Evolutionary conservation across 2,888 invertebrate species (phyloP).

Genomic region (Orthonychiurus folsomi): DNA sequence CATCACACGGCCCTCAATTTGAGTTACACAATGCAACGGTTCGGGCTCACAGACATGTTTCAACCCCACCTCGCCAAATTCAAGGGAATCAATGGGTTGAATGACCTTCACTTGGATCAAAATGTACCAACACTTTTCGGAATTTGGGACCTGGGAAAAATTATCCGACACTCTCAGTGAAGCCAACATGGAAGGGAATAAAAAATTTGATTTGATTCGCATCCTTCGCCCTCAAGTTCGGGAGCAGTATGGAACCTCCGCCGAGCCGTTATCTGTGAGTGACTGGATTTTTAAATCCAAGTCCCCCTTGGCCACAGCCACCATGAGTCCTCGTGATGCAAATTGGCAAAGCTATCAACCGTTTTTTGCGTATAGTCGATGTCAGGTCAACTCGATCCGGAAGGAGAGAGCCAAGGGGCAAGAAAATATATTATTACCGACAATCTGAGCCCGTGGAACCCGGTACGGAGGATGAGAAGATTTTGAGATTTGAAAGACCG

Average conservation of each 20-base stretch:
- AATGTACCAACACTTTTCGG: conserved; percentile 38
- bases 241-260: conserved; percentile 37
- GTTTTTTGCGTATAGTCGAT: conserved; percentile 14
- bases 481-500: conserved; percentile 74
- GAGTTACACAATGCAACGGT: conserved; percentile 63
- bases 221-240: conserved; percentile 30
- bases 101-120: conserved; percentile 59
- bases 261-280: conserved; percentile 37
- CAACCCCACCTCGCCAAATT: conserved; percentile 67
- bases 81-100: conserved; percentile 71
- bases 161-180: conserved; percentile 32
- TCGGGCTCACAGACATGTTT: conserved; percentile 74
- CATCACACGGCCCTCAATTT: conserved; percentile 75
- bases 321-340: not conserved
- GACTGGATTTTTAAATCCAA: conserved; percentile 39
- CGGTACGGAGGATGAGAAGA: conserved; percentile 57
- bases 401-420: conserved; percentile 5
- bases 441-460: conserved; percentile 41
- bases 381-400: conserved; percentile 41
- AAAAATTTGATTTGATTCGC: conserved; percentile 37
- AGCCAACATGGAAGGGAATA: conserved; percentile 19
- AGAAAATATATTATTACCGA: conserved; percentile 18
- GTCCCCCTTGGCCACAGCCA: not conserved
- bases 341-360: conserved; percentile 14
- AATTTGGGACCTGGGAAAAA: conserved; percentile 40